Evolutionary conservation across 2,888 invertebrate species (phyloP).

Genomic region (Eupithecia insigniata): DNA sequence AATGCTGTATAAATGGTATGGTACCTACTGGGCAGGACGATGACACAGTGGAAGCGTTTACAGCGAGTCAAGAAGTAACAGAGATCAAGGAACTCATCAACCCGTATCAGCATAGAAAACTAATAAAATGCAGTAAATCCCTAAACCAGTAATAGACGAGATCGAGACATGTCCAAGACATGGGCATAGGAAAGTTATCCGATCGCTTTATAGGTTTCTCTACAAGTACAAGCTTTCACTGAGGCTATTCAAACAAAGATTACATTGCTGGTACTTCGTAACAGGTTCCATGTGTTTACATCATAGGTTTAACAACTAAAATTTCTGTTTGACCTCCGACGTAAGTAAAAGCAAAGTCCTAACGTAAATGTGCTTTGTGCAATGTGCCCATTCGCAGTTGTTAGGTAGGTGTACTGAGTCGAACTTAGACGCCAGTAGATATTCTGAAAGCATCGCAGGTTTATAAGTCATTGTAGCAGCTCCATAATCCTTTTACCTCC

Average conservation of each 20-base stretch:
- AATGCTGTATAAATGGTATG: background rate
- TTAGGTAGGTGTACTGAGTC: too few relatives aligned
- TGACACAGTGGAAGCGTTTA: background rate
- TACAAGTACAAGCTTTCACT: constrained; percentile 67
- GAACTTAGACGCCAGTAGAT: background rate
- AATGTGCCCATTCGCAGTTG: too few relatives aligned
- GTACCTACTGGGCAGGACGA: background rate
- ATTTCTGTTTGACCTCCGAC: constrained; percentile 10
- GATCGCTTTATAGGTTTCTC: constrained; percentile 72
- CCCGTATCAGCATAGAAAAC: constrained; percentile 1
- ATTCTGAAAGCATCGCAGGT: constrained; percentile 16
- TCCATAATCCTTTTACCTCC: constrained; percentile 47
- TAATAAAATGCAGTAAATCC: constrained; percentile 42
- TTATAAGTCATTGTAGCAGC: constrained; percentile 27
- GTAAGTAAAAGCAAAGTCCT: background rate
- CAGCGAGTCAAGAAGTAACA: background rate
- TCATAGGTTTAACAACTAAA: background rate
- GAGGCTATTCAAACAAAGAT: constrained; percentile 15
- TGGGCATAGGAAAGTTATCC: constrained; percentile 68
- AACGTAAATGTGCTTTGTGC: background rate
- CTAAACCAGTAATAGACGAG: constrained; percentile 58
- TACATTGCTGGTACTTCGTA: constrained; percentile 6
- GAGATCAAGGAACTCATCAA: constrained; percentile 4
- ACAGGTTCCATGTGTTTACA: constrained; percentile 11
- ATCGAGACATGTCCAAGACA: constrained; percentile 47